Conservation (phyloP, 2,113 vertebrate species). For the Tragelaphus buxtoni region DNA sequence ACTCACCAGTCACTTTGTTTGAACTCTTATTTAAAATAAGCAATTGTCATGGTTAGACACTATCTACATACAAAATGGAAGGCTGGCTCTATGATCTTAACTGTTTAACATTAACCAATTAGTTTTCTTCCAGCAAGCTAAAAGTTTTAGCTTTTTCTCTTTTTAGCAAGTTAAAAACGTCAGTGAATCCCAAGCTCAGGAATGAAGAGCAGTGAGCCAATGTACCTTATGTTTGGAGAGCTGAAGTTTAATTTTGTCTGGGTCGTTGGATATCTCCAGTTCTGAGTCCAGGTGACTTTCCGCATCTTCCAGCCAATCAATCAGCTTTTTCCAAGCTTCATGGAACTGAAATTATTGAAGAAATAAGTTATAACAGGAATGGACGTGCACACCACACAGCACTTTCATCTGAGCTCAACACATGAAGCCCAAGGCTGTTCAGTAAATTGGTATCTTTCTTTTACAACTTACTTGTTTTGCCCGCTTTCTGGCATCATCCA, state of each 20-base stretch:
- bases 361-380: not conserved
- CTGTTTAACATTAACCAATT: not conserved
- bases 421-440: not conserved
- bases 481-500: conserved; percentile 95
- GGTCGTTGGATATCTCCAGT: conserved; percentile 98
- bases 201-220: not conserved
- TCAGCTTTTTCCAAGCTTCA: conserved; percentile 97
- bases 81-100: not conserved
- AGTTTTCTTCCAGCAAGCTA: not conserved
- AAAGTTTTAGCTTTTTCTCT: not conserved
- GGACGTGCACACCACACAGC: not conserved
- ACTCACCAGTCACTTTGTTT: not conserved
- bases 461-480: conserved; percentile 92
- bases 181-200: not conserved
- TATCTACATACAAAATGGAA: not conserved
- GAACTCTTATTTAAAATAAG: not conserved
- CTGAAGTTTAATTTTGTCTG: conserved; percentile 98
- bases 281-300: conserved; percentile 95
- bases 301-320: conserved; percentile 97
- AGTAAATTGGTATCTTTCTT: not conserved
- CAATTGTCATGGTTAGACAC: not conserved
- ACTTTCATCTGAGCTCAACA: not conserved
- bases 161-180: not conserved
- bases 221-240: conserved; percentile 96
- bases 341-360: conserved; percentile 87